Conservation (phyloP, 2,888 invertebrate genomes). For the Saturnia pavonia region DNA sequence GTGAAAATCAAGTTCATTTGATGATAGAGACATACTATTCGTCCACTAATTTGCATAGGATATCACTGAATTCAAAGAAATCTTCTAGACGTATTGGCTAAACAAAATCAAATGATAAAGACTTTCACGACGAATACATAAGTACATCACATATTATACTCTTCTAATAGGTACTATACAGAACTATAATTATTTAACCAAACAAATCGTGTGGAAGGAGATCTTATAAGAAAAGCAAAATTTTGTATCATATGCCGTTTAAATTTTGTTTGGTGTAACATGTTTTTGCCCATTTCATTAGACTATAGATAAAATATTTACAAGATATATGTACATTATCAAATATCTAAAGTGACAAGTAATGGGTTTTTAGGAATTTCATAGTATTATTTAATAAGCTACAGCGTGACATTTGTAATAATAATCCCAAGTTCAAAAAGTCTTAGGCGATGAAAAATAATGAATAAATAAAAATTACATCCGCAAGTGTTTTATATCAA, state of each 20-base stretch:
- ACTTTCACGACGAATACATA: not conserved
- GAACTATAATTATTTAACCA: not conserved
- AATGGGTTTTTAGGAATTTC: not conserved
- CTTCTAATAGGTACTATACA: not conserved
- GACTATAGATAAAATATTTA: too few relatives aligned
- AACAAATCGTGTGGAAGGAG: not conserved
- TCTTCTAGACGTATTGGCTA: not conserved
- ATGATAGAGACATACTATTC: not conserved
- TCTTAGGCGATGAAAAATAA: not conserved
- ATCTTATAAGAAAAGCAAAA: not conserved
- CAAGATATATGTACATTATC: too few relatives aligned
- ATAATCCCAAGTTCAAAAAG: not conserved
- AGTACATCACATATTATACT: not conserved
- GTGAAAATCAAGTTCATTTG: slow-evolving; percentile 1
- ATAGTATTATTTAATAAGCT: not conserved
- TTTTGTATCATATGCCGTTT: not conserved
- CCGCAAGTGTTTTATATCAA: too few relatives aligned
- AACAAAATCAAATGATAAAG: not conserved
- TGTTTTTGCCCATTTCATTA: not conserved
- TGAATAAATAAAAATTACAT: not conserved
- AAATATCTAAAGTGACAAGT: not conserved
- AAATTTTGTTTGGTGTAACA: not conserved
- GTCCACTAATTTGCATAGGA: not conserved
- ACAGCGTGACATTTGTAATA: not conserved
- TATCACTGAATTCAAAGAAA: not conserved